Percentiles rank a stretch among this genome's conserved stretches.
Conservation (phyloP, 2,113 vertebrate species). For the Erinaceus europaeus region DNA sequence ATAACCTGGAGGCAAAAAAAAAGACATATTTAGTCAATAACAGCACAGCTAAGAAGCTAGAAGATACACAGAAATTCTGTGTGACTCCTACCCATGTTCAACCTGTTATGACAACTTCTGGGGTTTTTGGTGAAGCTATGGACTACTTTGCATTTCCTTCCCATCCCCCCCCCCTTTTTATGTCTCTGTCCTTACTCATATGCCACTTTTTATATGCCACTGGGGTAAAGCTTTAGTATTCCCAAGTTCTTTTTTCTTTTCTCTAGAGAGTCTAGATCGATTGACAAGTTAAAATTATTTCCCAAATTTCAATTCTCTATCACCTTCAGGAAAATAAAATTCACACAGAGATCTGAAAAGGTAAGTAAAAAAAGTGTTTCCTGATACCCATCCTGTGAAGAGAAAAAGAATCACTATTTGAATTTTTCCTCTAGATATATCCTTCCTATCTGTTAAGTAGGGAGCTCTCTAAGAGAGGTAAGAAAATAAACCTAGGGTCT, state of each 20-base stretch:
- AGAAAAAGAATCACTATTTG: too few species aligned
- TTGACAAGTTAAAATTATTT: not conserved
- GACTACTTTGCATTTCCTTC: not conserved
- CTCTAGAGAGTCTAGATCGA: not conserved
- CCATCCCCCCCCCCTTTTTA: not conserved
- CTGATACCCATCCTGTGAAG: not conserved
- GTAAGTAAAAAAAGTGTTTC: not conserved
- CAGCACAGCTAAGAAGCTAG: too few species aligned
- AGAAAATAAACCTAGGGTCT: not conserved
- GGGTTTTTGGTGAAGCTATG: not conserved
- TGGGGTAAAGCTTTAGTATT: not conserved
- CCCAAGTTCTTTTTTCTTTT: not conserved
- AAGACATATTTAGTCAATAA: too few species aligned
- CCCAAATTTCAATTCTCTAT: not conserved
- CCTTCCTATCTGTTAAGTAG: not conserved
- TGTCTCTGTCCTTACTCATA: not conserved
- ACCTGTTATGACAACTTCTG: too few species aligned
- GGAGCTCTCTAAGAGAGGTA: not conserved
- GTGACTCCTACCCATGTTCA: not conserved
- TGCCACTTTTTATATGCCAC: not conserved
- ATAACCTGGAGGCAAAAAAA: too few species aligned
- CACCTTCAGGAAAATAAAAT: not conserved
- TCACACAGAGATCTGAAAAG: too few species aligned
- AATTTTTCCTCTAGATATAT: not conserved
- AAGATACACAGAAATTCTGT: not conserved